phyloP scores from a whole-genome alignment of 2,797 vertebrate genomes.

The Hoplostethus mediterraneus region DNA sequence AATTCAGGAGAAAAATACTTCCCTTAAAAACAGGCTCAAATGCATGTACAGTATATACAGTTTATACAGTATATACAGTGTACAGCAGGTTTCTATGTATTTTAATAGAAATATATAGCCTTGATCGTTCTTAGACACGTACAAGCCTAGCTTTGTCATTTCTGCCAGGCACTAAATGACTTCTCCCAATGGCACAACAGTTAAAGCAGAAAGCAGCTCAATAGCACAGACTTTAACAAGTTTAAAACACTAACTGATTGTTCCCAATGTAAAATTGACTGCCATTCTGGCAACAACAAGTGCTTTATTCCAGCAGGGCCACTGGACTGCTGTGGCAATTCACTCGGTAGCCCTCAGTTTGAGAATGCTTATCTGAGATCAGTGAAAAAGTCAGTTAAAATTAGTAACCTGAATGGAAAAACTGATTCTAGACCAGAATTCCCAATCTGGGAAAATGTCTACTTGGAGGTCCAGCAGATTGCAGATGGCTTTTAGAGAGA shows the following conservation, averaged over 20 bases:
- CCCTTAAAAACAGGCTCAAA: slow-evolving; percentile 50
- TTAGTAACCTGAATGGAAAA: slow-evolving; percentile 5
- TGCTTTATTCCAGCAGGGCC: slow-evolving; percentile 58
- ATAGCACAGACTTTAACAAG: neutral
- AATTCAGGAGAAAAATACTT: slow-evolving; percentile 59
- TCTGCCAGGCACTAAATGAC: slow-evolving; percentile 36
- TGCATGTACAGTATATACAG: slow-evolving; percentile 53
- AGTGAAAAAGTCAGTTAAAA: neutral
- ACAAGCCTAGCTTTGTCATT: slow-evolving; percentile 13
- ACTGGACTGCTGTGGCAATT: slow-evolving; percentile 30
- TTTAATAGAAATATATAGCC: slow-evolving; percentile 62
- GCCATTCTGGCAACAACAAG: slow-evolving; percentile 34
- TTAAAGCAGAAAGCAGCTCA: slow-evolving; percentile 26
- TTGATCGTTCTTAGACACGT: slow-evolving; percentile 8
- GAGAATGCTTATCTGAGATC: slow-evolving; percentile 17
- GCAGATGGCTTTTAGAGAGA: slow-evolving; percentile 37
- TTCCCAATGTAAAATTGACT: slow-evolving; percentile 33
- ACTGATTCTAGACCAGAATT: neutral
- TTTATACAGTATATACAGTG: slow-evolving; percentile 18
- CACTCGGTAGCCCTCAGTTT: neutral
- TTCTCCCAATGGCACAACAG: slow-evolving; percentile 6
- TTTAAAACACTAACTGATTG: slow-evolving; percentile 42
- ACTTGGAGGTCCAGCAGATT: neutral
- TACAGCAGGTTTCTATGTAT: slow-evolving; percentile 30
- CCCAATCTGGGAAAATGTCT: slow-evolving; percentile 33